Base-by-base conservation (phyloP, 2,888 invertebrate genomes). In the Colostygia pectinataria region DNA sequence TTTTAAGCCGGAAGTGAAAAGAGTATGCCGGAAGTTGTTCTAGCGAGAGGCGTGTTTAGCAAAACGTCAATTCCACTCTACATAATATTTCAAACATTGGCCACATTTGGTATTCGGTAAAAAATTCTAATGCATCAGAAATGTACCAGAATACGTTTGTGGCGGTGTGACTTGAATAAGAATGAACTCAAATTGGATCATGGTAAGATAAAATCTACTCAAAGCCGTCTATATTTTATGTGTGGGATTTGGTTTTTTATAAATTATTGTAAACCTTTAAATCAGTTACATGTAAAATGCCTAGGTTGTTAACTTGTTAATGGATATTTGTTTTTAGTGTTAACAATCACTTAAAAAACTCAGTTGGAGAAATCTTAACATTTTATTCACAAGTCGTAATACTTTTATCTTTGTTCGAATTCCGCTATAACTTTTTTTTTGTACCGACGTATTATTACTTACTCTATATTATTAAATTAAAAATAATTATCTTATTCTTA, bases 161-260 rank as follows among this genome's bases (percentile, higher is more conserved):
- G 66, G 57, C 68, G 64, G 70, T 67, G 77, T 77, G 83, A 77
- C 78, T 80, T 80, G 87, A 88, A 88, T 88, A 85, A 78, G 73
- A 88, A 88, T 88, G 79, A 83, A 80, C 71, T 76, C 74, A 80
- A 83, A 87, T 84, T 85, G 83, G 83, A 87, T 80, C 80, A 73
- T 72, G 65, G 67, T 55, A 61, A 76, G 73, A 81, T 79, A 80
- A 74, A 78, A 80, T 77, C 71, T 77, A 71, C 69, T 68, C 65
- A 62, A 62, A 61, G 66, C 60, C 56, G 49, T 46, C 45, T 44
- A 55, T 59, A 59, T 50, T 58, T 56, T 63, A 57, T 61, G 59
- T 55, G 43, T 55, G 53, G 60, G 56, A 56, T 50, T 60, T 53
- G 43, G 44, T 37, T 48, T 51, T 47, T 33, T 18, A 10, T 18